A percentile compares a stretch with the other conserved stretches of the same genome.
phyloP scores from a whole-genome alignment of 2,797 vertebrate species.

The Cirrhinus molitorella region DNA sequence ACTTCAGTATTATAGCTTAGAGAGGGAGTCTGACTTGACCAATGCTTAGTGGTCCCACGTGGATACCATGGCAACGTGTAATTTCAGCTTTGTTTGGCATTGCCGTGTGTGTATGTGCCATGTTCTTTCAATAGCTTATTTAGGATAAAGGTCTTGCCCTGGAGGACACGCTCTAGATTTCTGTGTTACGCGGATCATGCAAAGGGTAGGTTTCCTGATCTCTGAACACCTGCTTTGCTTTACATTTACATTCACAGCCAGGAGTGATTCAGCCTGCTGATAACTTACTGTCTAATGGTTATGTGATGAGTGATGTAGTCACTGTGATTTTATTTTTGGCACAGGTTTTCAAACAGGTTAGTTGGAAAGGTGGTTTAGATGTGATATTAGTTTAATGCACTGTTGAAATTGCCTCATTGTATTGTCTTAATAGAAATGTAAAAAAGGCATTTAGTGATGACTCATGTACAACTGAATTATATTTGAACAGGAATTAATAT shows the following conservation, averaged over 20 bases:
- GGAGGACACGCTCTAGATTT: slow-evolving; percentile 17
- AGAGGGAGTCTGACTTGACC: slow-evolving; percentile 37
- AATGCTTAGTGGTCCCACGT: slow-evolving; percentile 38
- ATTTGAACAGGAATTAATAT: not conserved
- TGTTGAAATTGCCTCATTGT: not conserved
- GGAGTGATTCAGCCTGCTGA: not conserved
- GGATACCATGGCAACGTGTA: slow-evolving; percentile 55
- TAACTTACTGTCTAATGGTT: not conserved
- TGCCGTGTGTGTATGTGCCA: not conserved
- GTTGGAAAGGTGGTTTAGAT: not conserved
- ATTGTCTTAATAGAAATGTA: not conserved
- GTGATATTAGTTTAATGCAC: not conserved
- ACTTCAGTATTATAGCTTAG: not conserved
- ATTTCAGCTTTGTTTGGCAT: slow-evolving; percentile 34
- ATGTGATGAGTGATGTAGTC: not conserved
- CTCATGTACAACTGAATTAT: not conserved
- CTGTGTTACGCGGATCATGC: not conserved
- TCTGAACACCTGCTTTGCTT: not conserved
- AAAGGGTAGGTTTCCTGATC: slow-evolving; percentile 36
- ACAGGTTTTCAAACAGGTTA: not conserved
- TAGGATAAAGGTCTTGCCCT: slow-evolving; percentile 45
- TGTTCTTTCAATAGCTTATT: slow-evolving; percentile 22
- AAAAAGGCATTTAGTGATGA: not conserved
- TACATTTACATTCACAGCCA: not conserved
- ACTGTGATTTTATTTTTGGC: not conserved